Percentiles rank a stretch among this genome's conserved stretches.
Evolutionary conservation across 2,113 vertebrate species (phyloP).

Genomic region (Trochalopteron elliotii): DNA sequence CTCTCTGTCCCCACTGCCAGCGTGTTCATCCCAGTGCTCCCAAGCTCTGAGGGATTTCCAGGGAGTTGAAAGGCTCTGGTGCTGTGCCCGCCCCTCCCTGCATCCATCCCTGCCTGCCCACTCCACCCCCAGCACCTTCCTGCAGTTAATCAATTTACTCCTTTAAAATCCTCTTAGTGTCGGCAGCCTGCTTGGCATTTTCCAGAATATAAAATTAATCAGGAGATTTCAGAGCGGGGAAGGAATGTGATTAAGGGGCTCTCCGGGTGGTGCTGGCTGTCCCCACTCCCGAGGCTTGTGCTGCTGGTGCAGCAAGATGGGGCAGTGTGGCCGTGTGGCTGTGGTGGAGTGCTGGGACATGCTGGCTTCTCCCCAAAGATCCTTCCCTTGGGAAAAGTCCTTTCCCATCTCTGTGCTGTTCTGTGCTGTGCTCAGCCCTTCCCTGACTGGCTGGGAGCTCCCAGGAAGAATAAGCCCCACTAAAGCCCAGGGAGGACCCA

Average conservation of each 20-base stretch:
- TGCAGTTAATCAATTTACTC: conserved; percentile 33
- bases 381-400: background rate
- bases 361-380: background rate
- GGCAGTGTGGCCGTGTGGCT: background rate
- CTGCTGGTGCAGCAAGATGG: fast-evolving
- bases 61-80: background rate
- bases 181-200: background rate
- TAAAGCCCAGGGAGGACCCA: background rate
- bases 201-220: conserved; percentile 20
- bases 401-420: background rate
- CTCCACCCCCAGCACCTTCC: background rate
- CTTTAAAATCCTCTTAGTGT: conserved; percentile 18
- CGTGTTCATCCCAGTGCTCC: fast-evolving
- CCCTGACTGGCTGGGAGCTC: fast-evolving
- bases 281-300: fast-evolving
- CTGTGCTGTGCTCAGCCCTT: background rate
- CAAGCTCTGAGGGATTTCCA: background rate
- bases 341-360: fast-evolving
- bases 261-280: background rate
- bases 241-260: background rate
- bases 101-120: background rate
- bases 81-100: fast-evolving
- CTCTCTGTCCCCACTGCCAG: background rate
- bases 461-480: fast-evolving
- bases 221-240: background rate